A percentile compares a stretch with the other conserved stretches of the same genome.
These are phyloP conservation scores for Euglossa dilemma DNA, from an alignment of 1,140 invertebrate genomes.

Conservation along the genomic window DNA sequence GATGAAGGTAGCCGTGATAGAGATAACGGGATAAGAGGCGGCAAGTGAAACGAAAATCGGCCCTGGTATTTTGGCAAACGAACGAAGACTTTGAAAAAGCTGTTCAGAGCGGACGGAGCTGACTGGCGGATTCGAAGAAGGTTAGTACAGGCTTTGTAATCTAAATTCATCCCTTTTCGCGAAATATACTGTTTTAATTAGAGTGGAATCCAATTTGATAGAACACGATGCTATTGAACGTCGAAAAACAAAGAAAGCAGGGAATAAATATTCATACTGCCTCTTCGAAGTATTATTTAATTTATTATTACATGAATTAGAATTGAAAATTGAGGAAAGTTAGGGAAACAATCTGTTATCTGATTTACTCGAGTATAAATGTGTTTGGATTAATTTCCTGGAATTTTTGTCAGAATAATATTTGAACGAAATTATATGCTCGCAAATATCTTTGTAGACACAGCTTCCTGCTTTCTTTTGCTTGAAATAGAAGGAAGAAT, in stretches of 20 bases:
- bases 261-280: no score
- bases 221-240: no score
- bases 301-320: no score
- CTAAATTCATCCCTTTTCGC: neutral
- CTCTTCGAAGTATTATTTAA: no score
- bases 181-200: no score
- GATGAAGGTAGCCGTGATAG: neutral
- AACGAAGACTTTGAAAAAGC: neutral
- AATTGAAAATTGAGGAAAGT: no score
- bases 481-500: neutral
- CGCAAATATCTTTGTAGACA: neutral
- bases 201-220: no score
- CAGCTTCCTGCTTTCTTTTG: neutral
- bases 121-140: neutral
- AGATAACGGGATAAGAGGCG: slow-evolving; percentile 1
- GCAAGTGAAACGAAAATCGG: slow-evolving; percentile 12
- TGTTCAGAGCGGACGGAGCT: neutral
- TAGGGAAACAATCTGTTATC: no score
- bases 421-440: neutral
- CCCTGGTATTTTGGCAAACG: neutral
- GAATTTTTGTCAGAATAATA: no score
- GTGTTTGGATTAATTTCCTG: no score
- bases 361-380: no score
- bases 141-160: neutral
- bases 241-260: no score